Base-by-base conservation (phyloP, 2,888 invertebrate genomes). In the Homarus gammarus region DNA sequence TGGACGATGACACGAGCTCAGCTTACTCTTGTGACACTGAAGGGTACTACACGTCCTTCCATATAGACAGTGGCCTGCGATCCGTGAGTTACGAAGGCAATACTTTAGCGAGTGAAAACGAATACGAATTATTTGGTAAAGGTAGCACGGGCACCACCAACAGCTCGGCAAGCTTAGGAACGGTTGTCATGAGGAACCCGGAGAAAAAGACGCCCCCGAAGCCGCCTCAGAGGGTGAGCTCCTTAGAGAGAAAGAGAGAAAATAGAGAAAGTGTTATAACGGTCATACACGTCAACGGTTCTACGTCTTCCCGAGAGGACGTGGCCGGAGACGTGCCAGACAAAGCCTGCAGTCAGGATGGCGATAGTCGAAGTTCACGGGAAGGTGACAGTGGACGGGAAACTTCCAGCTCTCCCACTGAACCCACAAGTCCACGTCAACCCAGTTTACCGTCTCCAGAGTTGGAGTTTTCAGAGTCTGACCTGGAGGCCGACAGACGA, bases 1-100 rank as follows among this genome's bases (percentile, higher is more conserved):
- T 92, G 31, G 97, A 98, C 93, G 96, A 96, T 82, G 98, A 98
- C 94, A 97, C 97, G 0, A 97, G 97, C 92, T 98, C 98, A 0
- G 97, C 98, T 89, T 98, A 98, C 94, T 98, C 98, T 1, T 97
- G 98, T 93, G 99, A 99, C 93, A 98, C 98, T 0, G 99, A 99
- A 94, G 99, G 99, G 10, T 99, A 99, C 94, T 99, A 98, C 94
- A 99, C 99, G 0, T 98, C 98, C 33, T 99, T 99, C 95, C 98
- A 99, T 94, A 96, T 98, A 95, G 99, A 99, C 94, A 98, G 98
- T 87, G 99, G 99, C 0, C 94, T 99, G 77, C 91, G 97, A 97
- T 89, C 87, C 10, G 87, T 90, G 18, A 89, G 89, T 72, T 89
- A 92, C 84, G 89, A 90, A 61, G 89, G 89, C 49, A 90, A 85